Conservation (phyloP, 2,113 vertebrate species). For the Thalassoma bifasciatum region DNA sequence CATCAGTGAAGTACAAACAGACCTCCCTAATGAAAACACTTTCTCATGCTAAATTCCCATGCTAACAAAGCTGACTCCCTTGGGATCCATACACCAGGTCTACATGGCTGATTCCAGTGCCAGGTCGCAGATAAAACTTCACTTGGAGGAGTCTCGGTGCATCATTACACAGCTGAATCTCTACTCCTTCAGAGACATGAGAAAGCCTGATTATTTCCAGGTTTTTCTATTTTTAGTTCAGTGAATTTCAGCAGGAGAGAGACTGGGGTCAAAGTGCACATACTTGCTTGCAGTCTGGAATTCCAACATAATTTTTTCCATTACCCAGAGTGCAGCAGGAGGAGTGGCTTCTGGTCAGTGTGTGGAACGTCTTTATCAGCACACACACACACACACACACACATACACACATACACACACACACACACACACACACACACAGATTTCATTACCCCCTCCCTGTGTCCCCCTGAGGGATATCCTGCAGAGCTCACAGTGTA, state of each 20-base stretch:
- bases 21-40: constrained; percentile 10
- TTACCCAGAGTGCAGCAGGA: constrained; percentile 81
- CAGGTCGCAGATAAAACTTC: constrained; percentile 20
- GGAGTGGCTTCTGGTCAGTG: constrained; percentile 69
- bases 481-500: constrained; percentile 73
- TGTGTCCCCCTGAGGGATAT: constrained; percentile 78
- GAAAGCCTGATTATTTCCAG: constrained; percentile 76
- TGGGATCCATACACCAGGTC: constrained; percentile 38
- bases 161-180: constrained; percentile 50
- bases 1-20: background rate
- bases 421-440: constrained; percentile 13
- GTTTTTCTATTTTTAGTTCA: constrained; percentile 85
- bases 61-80: constrained; percentile 41
- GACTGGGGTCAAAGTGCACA: constrained; percentile 86
- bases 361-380: constrained; percentile 71
- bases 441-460: constrained; percentile 48
- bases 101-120: constrained; percentile 15
- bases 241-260: constrained; percentile 74
- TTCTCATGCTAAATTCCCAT: constrained; percentile 65
- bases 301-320: constrained; percentile 91
- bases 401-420: too few species aligned
- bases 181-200: constrained; percentile 49
- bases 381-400: constrained; percentile 6
- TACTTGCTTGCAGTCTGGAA: constrained; percentile 87
- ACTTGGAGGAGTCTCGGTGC: background rate